Base-by-base conservation (phyloP, 2,888 invertebrate genomes). In the Cephus rjabovi region DNA sequence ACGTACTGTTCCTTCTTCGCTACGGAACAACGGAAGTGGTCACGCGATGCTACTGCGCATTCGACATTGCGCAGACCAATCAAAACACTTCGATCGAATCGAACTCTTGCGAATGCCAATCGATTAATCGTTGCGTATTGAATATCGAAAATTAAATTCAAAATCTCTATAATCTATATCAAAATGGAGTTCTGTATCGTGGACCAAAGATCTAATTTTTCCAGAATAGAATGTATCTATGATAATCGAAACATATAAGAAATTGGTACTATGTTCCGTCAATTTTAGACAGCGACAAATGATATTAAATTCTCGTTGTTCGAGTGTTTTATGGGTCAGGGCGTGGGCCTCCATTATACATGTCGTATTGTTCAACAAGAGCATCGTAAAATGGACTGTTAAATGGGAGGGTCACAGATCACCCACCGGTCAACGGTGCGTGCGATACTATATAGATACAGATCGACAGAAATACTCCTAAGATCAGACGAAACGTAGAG, bases 391-490 rank as follows among this genome's bases (percentile, higher is more conserved):
- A 79, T 79, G 81, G 77, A 80, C 82, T 74, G 81, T 76, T 84
- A 82, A 83, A 56, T 56, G 56, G 56, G 56, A 56, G 56, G 40
- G 56, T 56, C 56, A 23, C 56, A 56, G 56, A 56, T 81, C 82
- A 82, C 84, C 84, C 84, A 85, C 83, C 82, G 83, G 84, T 84
- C 86, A 85, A 79, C 80, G 82, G 82, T 84, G 83, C 83, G 81
- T 84, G 81, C 83, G 84, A 83, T 81, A 79, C 80, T 81, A 83
- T 83, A 86, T 80, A 82, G 81, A 81, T 56, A 23, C 23, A 23
- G 23, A 56, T 56, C 23, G 56, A 23, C 56, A 56, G 56, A 56
- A 23, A 23, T 56, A 23, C 2, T 56, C 56, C 0, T 56, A 56
- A 56, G 56, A 56, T 23, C 23, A 56, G 56, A 56, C 9, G 23